These are phyloP conservation scores for Octodonta nipae DNA, from an alignment of 2,888 invertebrate genomes.

Conservation along the genomic window DNA sequence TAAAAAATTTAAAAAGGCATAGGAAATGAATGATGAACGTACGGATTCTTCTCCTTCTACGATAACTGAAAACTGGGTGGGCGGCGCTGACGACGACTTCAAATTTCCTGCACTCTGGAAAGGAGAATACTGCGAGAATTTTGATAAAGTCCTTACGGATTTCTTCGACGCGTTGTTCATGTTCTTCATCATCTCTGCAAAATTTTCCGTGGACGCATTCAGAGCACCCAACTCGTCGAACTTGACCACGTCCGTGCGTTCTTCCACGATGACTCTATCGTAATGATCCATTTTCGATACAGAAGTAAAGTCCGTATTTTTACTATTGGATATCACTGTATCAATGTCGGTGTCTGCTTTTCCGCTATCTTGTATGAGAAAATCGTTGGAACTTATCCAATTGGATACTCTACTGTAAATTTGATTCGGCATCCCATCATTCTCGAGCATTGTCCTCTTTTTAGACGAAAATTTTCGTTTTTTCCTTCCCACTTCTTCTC, in stretches of 20 bases:
- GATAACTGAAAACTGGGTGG: constrained; percentile 25
- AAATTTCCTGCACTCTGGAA: constrained; percentile 14
- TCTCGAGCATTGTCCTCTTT: constrained; percentile 15
- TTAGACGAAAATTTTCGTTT: constrained; percentile 15
- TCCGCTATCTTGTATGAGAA: constrained; percentile 16
- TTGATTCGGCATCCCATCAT: constrained; percentile 16
- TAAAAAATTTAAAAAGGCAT: too few species aligned
- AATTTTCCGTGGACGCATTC: constrained; percentile 14
- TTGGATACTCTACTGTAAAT: constrained; percentile 25
- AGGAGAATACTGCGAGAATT: constrained; percentile 21
- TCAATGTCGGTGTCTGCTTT: constrained; percentile 15
- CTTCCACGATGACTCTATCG: constrained; percentile 20
- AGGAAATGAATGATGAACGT: too few species aligned
- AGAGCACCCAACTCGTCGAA: constrained; percentile 11
- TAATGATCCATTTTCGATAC: constrained; percentile 15
- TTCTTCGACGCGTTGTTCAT: constrained; percentile 10
- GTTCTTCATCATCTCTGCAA: constrained; percentile 13
- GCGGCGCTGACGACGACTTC: constrained; percentile 20
- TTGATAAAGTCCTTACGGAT: constrained; percentile 15
- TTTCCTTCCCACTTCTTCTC: background rate
- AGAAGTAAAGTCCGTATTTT: constrained; percentile 26
- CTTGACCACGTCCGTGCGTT: constrained; percentile 19
- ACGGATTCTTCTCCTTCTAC: constrained; percentile 28
- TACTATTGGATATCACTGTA: constrained; percentile 15
- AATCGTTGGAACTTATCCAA: constrained; percentile 31